Evolutionary conservation across 2,797 vertebrate species (phyloP).

Genomic region (Danio aesculapii): DNA sequence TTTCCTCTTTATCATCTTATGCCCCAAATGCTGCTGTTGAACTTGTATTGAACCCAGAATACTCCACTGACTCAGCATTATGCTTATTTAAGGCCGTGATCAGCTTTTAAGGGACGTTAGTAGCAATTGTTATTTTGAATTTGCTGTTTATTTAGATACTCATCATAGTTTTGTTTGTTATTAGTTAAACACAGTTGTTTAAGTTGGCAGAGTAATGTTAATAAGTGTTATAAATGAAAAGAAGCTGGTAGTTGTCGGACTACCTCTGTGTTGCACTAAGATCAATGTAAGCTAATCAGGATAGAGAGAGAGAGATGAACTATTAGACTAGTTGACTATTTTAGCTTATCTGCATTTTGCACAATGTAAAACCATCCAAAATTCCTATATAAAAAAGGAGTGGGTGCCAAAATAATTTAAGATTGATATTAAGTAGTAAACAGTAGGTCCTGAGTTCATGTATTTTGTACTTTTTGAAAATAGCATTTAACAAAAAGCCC

Average conservation of each 20-base stretch:
- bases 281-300: slow-evolving; percentile 52
- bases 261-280: slow-evolving; percentile 62
- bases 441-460: slow-evolving; percentile 22
- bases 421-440: slow-evolving; percentile 19
- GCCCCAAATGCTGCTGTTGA: background rate
- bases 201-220: slow-evolving; percentile 26
- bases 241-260: slow-evolving; percentile 49
- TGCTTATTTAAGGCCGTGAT: slow-evolving; percentile 5
- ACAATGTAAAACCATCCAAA: slow-evolving; percentile 52
- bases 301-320: slow-evolving; percentile 42
- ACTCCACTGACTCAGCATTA: slow-evolving; percentile 43
- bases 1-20: background rate
- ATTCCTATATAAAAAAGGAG: slow-evolving; percentile 19
- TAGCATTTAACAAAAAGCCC: slow-evolving; percentile 54
- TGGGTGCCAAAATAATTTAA: slow-evolving; percentile 48
- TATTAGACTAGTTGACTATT: slow-evolving; percentile 39
- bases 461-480: slow-evolving; percentile 58
- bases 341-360: slow-evolving; percentile 58
- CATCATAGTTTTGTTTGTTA: slow-evolving; percentile 7
- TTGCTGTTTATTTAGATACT: slow-evolving; percentile 18
- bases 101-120: slow-evolving; percentile 8
- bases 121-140: slow-evolving; percentile 37
- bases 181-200: slow-evolving; percentile 45
- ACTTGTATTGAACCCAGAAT: background rate
- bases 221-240: slow-evolving; percentile 34